These are phyloP conservation scores for Octonoba sinensis DNA, from an alignment of 2,888 invertebrate genomes.

Conservation along the genomic window DNA sequence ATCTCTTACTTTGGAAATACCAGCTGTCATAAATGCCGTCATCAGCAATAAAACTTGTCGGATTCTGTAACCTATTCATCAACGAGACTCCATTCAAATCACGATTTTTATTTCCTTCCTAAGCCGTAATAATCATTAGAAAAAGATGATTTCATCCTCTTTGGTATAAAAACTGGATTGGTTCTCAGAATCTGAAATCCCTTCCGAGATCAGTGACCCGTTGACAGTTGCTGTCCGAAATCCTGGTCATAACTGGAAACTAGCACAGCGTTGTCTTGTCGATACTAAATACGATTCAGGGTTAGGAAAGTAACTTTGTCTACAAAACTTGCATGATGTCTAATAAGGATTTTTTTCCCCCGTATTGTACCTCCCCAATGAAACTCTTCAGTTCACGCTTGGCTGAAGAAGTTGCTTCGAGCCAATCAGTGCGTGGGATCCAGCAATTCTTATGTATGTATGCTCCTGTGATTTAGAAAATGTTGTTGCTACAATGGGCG, in stretches of 20 bases:
- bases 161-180: too few species aligned
- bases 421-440: conserved; percentile 14
- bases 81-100: too few species aligned
- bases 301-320: conserved; percentile 24
- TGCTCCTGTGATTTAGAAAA: background rate
- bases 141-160: too few species aligned
- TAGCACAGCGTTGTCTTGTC: conserved; percentile 41
- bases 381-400: background rate
- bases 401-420: background rate
- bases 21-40: too few species aligned
- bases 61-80: too few species aligned
- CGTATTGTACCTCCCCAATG: too few species aligned
- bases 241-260: conserved; percentile 34
- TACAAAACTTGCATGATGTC: too few species aligned
- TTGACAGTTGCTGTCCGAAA: conserved; percentile 40
- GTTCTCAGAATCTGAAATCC: conserved; percentile 6
- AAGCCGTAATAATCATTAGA: too few species aligned
- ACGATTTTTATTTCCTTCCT: too few species aligned
- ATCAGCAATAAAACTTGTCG: too few species aligned
- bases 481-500: background rate
- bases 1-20: too few species aligned
- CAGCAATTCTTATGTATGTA: background rate
- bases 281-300: conserved; percentile 34
- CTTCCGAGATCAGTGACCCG: conserved; percentile 40
- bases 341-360: too few species aligned